These are phyloP conservation scores for Perizoma affinitatum DNA, from an alignment of 2,888 invertebrate species.

Conservation along the genomic window DNA sequence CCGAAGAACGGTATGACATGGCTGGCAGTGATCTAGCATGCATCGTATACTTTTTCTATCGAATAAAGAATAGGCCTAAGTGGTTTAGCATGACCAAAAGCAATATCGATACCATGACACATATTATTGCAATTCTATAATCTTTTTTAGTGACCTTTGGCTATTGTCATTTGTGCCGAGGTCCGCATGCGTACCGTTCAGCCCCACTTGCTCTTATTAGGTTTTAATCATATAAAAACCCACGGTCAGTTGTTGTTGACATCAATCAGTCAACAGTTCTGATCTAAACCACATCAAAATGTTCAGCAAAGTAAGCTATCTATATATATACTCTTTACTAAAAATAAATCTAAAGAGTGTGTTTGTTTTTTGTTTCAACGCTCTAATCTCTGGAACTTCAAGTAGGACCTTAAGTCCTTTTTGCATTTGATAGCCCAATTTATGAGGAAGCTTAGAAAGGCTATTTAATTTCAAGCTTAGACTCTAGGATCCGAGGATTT, in stretches of 20 bases:
- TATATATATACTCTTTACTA: too few species aligned
- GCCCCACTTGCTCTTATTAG: conserved; percentile 71
- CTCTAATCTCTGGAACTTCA: too few species aligned
- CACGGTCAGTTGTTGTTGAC: conserved; percentile 53
- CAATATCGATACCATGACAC: conserved; percentile 71
- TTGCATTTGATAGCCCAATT: too few species aligned
- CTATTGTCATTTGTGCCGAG: conserved; percentile 66
- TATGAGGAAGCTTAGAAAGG: too few species aligned
- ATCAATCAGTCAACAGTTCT: conserved; percentile 65
- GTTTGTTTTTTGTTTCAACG: too few species aligned
- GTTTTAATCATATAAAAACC: conserved; percentile 71
- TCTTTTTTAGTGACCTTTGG: conserved; percentile 65
- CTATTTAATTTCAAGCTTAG: too few species aligned
- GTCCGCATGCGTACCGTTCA: conserved; percentile 53
- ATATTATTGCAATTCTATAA: conserved; percentile 60
- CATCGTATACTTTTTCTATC: conserved; percentile 27
- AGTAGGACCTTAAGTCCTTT: too few species aligned
- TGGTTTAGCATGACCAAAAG: conserved; percentile 49
- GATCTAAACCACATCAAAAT: conserved; percentile 61
- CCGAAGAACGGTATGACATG: too few species aligned
- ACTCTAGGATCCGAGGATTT: too few species aligned
- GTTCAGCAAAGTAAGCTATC: conserved; percentile 70
- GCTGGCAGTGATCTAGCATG: background rate
- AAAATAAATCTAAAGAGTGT: too few species aligned
- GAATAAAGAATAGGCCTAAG: conserved; percentile 36